phyloP scores from a whole-genome alignment of 2,888 invertebrate genomes.

The Phalangium opilio region DNA sequence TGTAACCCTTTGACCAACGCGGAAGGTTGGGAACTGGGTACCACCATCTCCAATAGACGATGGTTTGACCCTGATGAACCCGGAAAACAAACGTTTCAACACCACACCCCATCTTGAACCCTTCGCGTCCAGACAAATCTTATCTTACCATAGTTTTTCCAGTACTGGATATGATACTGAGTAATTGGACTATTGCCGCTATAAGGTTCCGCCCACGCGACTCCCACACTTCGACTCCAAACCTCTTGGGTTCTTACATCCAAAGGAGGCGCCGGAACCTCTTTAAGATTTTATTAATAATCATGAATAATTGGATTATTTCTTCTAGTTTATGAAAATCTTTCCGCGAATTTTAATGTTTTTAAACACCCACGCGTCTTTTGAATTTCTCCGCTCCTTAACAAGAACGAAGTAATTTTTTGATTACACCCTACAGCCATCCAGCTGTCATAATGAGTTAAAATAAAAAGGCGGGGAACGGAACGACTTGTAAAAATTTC shows the following conservation, averaged over 20 bases:
- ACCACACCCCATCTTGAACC: background rate
- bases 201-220: slow-evolving; percentile 20
- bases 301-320: too few species aligned
- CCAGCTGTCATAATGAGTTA: too few species aligned
- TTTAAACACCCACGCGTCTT: too few species aligned
- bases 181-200: slow-evolving; percentile 22
- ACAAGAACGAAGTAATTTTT: too few species aligned
- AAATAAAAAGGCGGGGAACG: too few species aligned
- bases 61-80: slow-evolving; percentile 17
- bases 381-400: too few species aligned
- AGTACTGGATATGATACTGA: slow-evolving; percentile 21
- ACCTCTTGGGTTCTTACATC: slow-evolving; percentile 20
- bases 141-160: slow-evolving; percentile 18
- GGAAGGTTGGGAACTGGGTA: slow-evolving; percentile 20
- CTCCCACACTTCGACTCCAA: slow-evolving; percentile 21
- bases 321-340: too few species aligned
- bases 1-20: slow-evolving; percentile 19
- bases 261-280: slow-evolving; percentile 20
- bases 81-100: background rate
- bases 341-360: too few species aligned
- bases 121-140: background rate
- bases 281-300: slow-evolving; percentile 5
- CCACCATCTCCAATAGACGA: slow-evolving; percentile 19
- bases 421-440: too few species aligned
- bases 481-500: too few species aligned